Conservation (phyloP, 2,113 vertebrate species). For the Melozone crissalis region DNA sequence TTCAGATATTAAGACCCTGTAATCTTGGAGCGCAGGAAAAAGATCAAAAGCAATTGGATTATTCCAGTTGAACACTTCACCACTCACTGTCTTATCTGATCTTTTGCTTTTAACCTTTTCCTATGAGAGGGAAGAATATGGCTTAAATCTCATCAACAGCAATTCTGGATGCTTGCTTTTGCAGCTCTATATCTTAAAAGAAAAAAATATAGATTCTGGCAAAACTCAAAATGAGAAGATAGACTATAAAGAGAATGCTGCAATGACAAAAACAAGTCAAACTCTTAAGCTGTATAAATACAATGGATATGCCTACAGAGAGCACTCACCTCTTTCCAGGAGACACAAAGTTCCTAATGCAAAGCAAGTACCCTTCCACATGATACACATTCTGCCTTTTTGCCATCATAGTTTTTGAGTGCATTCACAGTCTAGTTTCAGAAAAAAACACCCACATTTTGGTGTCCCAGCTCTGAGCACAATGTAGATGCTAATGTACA, state of each 20-base stretch:
- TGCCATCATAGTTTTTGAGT: background rate
- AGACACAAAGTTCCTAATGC: background rate
- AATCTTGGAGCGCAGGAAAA: background rate
- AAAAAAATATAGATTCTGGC: background rate
- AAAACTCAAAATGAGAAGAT: background rate
- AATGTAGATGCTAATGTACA: background rate
- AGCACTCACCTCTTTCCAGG: background rate
- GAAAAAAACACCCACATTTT: background rate
- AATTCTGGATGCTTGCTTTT: background rate
- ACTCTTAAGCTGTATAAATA: background rate
- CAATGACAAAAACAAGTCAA: background rate
- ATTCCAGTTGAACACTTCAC: background rate
- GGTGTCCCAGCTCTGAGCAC: background rate
- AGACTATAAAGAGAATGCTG: background rate
- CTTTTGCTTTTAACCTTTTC: background rate
- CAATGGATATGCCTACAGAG: accelerated
- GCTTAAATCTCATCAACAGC: background rate
- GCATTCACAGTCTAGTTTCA: background rate
- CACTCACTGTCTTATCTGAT: background rate
- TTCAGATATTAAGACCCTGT: background rate
- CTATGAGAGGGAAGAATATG: background rate
- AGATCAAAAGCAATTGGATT: background rate
- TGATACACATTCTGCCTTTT: background rate
- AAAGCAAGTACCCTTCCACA: background rate
- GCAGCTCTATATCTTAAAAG: background rate